Conservation (phyloP, 2,797 vertebrate species). For the Channa striata region DNA sequence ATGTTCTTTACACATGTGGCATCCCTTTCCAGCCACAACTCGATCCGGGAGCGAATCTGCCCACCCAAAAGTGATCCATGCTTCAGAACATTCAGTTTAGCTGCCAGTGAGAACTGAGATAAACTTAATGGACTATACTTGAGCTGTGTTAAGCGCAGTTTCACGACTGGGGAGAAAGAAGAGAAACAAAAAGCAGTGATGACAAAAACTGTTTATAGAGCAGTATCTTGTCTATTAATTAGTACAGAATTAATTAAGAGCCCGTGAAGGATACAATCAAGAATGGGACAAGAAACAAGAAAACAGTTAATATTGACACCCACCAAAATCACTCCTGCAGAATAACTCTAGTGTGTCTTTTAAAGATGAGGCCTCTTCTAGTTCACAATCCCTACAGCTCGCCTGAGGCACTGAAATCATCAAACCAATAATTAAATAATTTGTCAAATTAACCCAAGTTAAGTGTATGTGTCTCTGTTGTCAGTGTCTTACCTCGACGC, state of each 20-base stretch:
- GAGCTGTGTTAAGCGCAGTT: slow-evolving; percentile 85
- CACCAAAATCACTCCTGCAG: slow-evolving; percentile 89
- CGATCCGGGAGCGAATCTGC: slow-evolving; percentile 82
- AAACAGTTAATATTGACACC: slow-evolving; percentile 51
- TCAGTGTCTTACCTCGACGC: slow-evolving; percentile 77
- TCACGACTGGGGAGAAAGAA: slow-evolving; percentile 80
- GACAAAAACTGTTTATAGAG: background rate
- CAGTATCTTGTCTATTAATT: slow-evolving; percentile 11
- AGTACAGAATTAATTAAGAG: background rate
- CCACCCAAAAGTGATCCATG: slow-evolving; percentile 83
- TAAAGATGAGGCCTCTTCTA: slow-evolving; percentile 83
- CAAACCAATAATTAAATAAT: slow-evolving; percentile 34
- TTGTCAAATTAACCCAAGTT: slow-evolving; percentile 13
- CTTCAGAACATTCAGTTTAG: slow-evolving; percentile 87
- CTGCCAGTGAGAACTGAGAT: slow-evolving; percentile 85
- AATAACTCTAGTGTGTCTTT: slow-evolving; percentile 87
- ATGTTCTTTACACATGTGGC: slow-evolving; percentile 89
- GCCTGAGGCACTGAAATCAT: slow-evolving; percentile 83
- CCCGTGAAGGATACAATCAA: background rate
- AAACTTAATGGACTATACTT: slow-evolving; percentile 81
- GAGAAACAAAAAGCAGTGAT: slow-evolving; percentile 23
- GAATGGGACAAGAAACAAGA: background rate
- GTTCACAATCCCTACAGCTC: slow-evolving; percentile 89
- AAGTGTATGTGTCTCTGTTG: background rate
- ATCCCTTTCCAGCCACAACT: slow-evolving; percentile 88